Base-by-base conservation (phyloP, 2,113 vertebrate genomes). In the Acinonyx jubatus region DNA sequence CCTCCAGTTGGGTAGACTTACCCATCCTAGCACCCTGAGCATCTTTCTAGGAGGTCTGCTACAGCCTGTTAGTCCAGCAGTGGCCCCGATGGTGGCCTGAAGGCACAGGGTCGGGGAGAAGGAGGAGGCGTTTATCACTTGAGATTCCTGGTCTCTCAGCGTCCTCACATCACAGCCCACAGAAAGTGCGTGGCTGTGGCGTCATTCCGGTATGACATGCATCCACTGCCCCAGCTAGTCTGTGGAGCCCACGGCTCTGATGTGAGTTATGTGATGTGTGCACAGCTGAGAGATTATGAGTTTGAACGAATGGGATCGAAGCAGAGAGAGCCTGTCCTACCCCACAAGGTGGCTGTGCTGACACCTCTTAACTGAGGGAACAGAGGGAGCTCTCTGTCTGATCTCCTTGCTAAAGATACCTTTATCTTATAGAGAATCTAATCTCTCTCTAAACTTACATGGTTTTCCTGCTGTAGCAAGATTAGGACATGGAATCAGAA, bases 131-230 rank as follows among this genome's bases (percentile, higher is more conserved):
- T 63, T 14, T n/a, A 19, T 29, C 63, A 4, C 38, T 33, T 36
- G 19, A 41, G 71, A 52, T 12, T 10, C 12, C 15, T 65, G 71
- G 13, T 21, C 21, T 50, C 45, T 79, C 69, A 29, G 5, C 1
- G 5, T 55, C 63, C 19, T 89, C n/a, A 23, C 10, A 0, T 13
- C 48, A 29, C n/a, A 85, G 29, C 10, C 10, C 21, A 4, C 21
- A 61, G 76, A 33, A 16, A 18, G 36, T 8, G 3, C 18, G 1
- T 11, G 1, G 16, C 33, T 1, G 0, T 31, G 61, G 52, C 0
- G 1, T 10, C 50, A 33, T 41, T 71, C 27, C 19, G 5, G 8
- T 16, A 1, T 23, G 21, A 38, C 6, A 4, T 4, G 0, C 19
- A 6, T 27, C 31, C 4, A 1, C n/a, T 4, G 1, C 50, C 61